Evolutionary conservation across 2,797 vertebrate genomes (phyloP), one percentile per base, ranked within the genome.

Genomic region (Scleropages formosus): DNA sequence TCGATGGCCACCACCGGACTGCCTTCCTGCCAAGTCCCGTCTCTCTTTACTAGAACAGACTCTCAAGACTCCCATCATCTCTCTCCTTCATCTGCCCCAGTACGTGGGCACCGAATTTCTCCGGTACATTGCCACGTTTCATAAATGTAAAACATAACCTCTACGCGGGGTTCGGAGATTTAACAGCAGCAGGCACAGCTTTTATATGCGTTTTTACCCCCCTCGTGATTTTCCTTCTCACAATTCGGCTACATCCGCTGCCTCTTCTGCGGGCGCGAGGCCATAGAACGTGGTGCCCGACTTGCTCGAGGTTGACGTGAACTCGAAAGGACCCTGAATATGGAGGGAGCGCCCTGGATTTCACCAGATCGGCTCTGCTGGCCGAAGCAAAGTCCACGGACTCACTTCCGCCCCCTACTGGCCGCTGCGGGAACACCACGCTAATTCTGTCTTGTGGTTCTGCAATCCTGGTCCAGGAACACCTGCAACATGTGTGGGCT

Each of bases 301-400:
- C 6, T 39, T 6, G 39, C 31, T 39, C 39, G 39, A 39, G 31
- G 31, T 39, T 39, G 6, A n/a, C n/a, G n/a, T n/a, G n/a, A 39
- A 39, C 31, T 39, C 71, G 51, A 69, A 56, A 18, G 15, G 18
- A 71, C 68, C 58, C 49, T 70, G 8, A 18, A 67, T 51, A 51
- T 71, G 26, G n/a, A 49, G 51, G 51, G 26, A 56, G 26, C 71
- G 24, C 58, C 51, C 51, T 58, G 68, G 68, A 26, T 71, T 68
- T 56, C 51, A 39, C 18, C 39, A 58, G 26, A 71, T 26, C 71
- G 8, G 18, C 10, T 56, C 53, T 56, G 18, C 53, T 56, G 16
- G 18, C 16, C 18, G 51, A 53, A 71, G 56, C 7, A 24, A 31
- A n/a, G 31, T 39, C 31, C 39, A 39, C 39, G 31, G 31, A 39